Base-by-base conservation (phyloP, 2,113 vertebrate genomes). In the Setophaga petechia region DNA sequence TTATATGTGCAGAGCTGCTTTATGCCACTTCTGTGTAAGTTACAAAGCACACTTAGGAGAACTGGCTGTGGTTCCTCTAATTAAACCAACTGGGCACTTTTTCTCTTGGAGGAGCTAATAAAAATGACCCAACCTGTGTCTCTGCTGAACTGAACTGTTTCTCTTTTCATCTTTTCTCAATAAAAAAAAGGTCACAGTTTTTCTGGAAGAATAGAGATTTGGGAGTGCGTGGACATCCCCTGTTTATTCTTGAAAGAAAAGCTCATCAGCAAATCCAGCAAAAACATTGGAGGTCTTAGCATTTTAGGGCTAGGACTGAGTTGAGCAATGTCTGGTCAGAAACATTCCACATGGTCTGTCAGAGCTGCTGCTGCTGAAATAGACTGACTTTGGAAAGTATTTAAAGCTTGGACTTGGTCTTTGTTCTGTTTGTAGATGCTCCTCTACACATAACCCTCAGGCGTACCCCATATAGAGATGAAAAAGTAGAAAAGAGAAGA, bases 401-500 rank as follows among this genome's bases (percentile, higher is more conserved):
- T 71, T 93, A 96, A 96, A 96, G 85, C 46, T 88, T 93, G 79
- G 92, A 58, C 83, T 87, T 96, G 46, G 3, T 94, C 78, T 96
- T 87, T 94, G 80, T 95, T 96, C 72, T 95, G 61, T 94, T 94
- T 96, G 43, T 96, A 98, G 98, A 97, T 94, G 74, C 89, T 77
- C 74, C 97, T 91, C 82, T 97, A 74, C 97, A 96, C 74, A 71
- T 98, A 90, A 94, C 98, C 46, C 97, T 97, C n/a, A 97, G 97
- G 68, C 96, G 91, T 31, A 89, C 97, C 41, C 94, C 98, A 12
- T 96, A 87, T 54, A 96, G 94, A 94, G 97, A 97, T 30, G 96
- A 96, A 67, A 98, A 98, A 94, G 43, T 97, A 79, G 97, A 91
- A 92, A 98, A 93, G 92, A 98, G 98, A 84, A 98, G 98, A 72